phyloP scores from a whole-genome alignment of 2,797 vertebrate genomes.

The Lophius americanus region DNA sequence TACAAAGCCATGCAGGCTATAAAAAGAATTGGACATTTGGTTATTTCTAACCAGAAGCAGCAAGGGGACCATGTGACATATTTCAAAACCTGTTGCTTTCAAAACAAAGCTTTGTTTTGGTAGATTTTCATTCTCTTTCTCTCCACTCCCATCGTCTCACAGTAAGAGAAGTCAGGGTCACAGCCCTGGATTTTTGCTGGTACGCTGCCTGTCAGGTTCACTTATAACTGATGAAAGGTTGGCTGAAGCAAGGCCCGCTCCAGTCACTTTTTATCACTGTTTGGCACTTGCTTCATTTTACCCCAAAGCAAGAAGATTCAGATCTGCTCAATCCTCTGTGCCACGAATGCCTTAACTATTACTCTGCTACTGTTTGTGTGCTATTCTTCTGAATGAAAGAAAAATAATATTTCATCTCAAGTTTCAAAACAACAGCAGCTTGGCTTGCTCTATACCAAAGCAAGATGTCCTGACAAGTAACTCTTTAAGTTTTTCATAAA shows the following conservation, averaged over 20 bases:
- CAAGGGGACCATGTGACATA: slow-evolving; percentile 19
- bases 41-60: slow-evolving; percentile 9
- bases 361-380: background rate
- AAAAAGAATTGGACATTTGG: slow-evolving; percentile 26
- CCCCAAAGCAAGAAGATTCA: slow-evolving; percentile 22
- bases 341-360: slow-evolving; percentile 4
- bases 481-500: no score
- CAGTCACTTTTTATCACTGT: slow-evolving; percentile 58
- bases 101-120: background rate
- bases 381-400: background rate
- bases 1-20: slow-evolving; percentile 30
- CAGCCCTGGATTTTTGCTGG: slow-evolving; percentile 28
- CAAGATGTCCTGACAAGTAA: background rate
- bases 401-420: background rate
- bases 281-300: slow-evolving; percentile 30
- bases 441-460: background rate
- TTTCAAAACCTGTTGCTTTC: slow-evolving; percentile 15
- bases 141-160: slow-evolving; percentile 18
- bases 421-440: background rate
- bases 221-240: slow-evolving; percentile 46
- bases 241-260: slow-evolving; percentile 40
- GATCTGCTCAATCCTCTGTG: slow-evolving; percentile 23
- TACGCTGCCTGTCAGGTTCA: slow-evolving; percentile 53
- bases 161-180: slow-evolving; percentile 27
- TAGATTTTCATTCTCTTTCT: slow-evolving; percentile 18